Evolutionary conservation across 2,888 invertebrate genomes (phyloP).

Genomic region (Chromoteleia sp.): DNA sequence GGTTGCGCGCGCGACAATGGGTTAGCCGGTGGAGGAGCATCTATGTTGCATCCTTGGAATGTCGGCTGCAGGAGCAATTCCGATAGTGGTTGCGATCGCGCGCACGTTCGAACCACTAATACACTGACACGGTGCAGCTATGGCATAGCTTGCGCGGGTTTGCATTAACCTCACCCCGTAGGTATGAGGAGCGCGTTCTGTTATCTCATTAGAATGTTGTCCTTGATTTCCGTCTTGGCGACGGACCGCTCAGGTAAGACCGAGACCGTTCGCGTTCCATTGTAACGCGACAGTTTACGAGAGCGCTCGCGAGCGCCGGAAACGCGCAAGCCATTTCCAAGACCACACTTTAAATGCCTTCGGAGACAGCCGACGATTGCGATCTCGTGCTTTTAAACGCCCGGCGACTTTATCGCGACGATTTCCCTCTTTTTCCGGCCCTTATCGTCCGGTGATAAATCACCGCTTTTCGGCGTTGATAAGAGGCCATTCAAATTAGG

Average conservation of each 20-base stretch:
- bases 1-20: constrained; percentile 65
- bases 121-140: constrained; percentile 27
- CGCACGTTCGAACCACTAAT: constrained; percentile 37
- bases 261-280: constrained; percentile 28
- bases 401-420: background rate
- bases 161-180: constrained; percentile 57
- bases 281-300: constrained; percentile 51
- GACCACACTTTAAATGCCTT: constrained; percentile 33
- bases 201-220: constrained; percentile 69
- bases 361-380: constrained; percentile 39
- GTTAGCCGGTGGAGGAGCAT: constrained; percentile 64
- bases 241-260: constrained; percentile 59
- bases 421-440: constrained; percentile 34
- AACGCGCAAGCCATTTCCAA: constrained; percentile 42
- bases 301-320: constrained; percentile 23
- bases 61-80: constrained; percentile 68
- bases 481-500: constrained; percentile 44
- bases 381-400: constrained; percentile 19
- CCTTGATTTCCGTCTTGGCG: constrained; percentile 58
- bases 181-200: constrained; percentile 48
- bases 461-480: constrained; percentile 33
- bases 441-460: constrained; percentile 52
- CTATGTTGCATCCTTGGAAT: constrained; percentile 71
- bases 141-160: constrained; percentile 37
- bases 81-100: constrained; percentile 62